phyloP scores from a whole-genome alignment of 2,888 invertebrate species.

The Xiphydria camelus region DNA sequence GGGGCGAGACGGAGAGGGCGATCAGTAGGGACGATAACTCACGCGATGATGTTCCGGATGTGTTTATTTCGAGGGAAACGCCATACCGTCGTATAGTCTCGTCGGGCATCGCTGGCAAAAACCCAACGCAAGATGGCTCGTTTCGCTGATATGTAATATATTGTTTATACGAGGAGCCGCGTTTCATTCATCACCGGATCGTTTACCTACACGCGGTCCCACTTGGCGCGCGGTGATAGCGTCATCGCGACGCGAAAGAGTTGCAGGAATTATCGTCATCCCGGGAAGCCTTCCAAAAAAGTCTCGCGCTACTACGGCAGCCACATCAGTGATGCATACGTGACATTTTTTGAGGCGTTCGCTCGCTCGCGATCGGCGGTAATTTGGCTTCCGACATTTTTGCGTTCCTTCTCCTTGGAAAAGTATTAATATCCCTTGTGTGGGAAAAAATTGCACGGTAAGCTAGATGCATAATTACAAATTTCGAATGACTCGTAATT shows the following conservation, averaged over 20 bases:
- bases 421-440: too few relatives aligned
- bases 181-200: slow-evolving; percentile 41
- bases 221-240: slow-evolving; percentile 16
- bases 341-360: too few relatives aligned
- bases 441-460: too few relatives aligned
- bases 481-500: too few relatives aligned
- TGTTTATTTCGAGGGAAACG: slow-evolving; percentile 26
- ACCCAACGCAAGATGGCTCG: slow-evolving; percentile 5
- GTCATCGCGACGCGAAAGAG: slow-evolving; percentile 12
- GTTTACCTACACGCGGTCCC: slow-evolving; percentile 18
- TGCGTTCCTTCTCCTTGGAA: too few relatives aligned
- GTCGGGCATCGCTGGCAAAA: slow-evolving; percentile 23
- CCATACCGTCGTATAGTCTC: slow-evolving; percentile 16
- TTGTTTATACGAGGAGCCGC: not conserved
- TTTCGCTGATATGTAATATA: slow-evolving; percentile 7
- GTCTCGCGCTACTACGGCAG: too few relatives aligned
- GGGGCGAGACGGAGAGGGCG: not conserved
- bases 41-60: slow-evolving; percentile 7
- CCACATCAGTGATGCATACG: too few relatives aligned
- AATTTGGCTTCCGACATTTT: too few relatives aligned
- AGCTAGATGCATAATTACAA: too few relatives aligned
- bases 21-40: slow-evolving; percentile 14
- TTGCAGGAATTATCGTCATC: too few relatives aligned
- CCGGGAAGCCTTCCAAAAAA: too few relatives aligned
- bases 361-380: too few relatives aligned